Evolutionary conservation across 2,797 vertebrate species (phyloP).

Genomic region (Halcyon chelicuti): DNA sequence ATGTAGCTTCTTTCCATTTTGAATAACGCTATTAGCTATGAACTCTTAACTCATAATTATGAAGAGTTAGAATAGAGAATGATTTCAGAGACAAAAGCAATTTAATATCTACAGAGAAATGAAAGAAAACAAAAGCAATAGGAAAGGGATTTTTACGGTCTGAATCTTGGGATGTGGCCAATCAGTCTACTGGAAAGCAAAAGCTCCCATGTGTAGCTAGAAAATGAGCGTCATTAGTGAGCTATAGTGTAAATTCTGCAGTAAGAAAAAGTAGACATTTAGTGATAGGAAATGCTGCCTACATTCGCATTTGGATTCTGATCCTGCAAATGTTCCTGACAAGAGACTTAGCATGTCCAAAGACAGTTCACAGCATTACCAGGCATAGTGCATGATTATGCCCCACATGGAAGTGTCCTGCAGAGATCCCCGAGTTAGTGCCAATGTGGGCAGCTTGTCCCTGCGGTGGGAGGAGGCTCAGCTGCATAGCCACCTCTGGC

Average conservation of each 20-base stretch:
- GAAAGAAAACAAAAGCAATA: constrained; percentile 6
- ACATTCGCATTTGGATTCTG: neutral
- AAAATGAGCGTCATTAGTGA: constrained; percentile 33
- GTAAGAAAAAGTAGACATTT: neutral
- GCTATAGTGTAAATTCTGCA: constrained; percentile 39
- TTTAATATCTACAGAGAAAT: constrained; percentile 54
- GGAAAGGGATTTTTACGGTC: neutral
- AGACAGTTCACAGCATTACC: neutral
- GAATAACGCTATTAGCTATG: constrained; percentile 63
- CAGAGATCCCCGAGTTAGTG: neutral
- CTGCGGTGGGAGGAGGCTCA: rapidly evolving
- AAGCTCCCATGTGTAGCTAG: neutral
- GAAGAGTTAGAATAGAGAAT: constrained; percentile 66
- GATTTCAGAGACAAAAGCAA: constrained; percentile 53
- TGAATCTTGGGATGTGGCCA: neutral
- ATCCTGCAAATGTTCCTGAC: neutral
- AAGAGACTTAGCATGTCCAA: neutral
- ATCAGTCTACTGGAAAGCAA: neutral
- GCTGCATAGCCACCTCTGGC: neutral
- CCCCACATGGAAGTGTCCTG: neutral
- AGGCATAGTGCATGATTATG: rapidly evolving
- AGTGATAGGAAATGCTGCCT: neutral
- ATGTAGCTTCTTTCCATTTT: constrained; percentile 55
- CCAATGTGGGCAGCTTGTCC: neutral
- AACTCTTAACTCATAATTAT: constrained; percentile 53